These are phyloP conservation scores for Hyposmocoma kahamanoa DNA, from an alignment of 1,140 invertebrate species.

Conservation along the genomic window DNA sequence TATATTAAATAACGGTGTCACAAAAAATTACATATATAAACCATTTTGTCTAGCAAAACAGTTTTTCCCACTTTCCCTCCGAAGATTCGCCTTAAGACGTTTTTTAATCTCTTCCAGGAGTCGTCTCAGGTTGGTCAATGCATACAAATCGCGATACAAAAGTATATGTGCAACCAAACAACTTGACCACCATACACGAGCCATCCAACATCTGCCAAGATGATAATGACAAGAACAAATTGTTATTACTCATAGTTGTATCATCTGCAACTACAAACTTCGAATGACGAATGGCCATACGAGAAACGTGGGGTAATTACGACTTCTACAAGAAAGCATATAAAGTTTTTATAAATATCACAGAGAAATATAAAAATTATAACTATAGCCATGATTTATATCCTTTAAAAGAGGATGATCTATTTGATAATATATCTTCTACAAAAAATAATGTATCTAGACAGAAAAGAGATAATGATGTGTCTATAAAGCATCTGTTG, in stretches of 20 bases:
- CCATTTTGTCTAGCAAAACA: too few relatives aligned
- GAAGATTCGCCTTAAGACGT: too few relatives aligned
- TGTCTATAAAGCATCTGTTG: slow-evolving; percentile 37
- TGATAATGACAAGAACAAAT: slow-evolving; percentile 35
- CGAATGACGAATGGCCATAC: slow-evolving; percentile 79
- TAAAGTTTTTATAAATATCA: slow-evolving; percentile 35
- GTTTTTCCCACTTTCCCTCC: too few relatives aligned
- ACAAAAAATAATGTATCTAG: too few relatives aligned
- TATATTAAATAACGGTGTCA: too few relatives aligned
- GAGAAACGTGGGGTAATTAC: slow-evolving; percentile 87
- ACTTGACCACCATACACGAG: slow-evolving; percentile 79
- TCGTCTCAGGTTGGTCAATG: slow-evolving; percentile 80
- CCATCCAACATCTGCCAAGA: slow-evolving; percentile 75
- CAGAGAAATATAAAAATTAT: slow-evolving; percentile 48
- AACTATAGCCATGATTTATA: slow-evolving; percentile 56
- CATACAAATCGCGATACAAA: slow-evolving; percentile 82
- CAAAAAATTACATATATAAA: too few relatives aligned
- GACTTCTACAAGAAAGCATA: slow-evolving; percentile 66
- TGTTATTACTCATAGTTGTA: slow-evolving; percentile 82
- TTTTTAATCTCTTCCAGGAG: slow-evolving; percentile 64
- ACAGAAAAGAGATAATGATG: slow-evolving; percentile 34
- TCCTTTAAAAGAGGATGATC: slow-evolving; percentile 17
- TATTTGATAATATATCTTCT: too few relatives aligned
- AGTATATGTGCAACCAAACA: slow-evolving; percentile 81
- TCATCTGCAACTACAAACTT: slow-evolving; percentile 82